Conservation (phyloP, 2,888 invertebrate species). For the Hetaerina titia region DNA sequence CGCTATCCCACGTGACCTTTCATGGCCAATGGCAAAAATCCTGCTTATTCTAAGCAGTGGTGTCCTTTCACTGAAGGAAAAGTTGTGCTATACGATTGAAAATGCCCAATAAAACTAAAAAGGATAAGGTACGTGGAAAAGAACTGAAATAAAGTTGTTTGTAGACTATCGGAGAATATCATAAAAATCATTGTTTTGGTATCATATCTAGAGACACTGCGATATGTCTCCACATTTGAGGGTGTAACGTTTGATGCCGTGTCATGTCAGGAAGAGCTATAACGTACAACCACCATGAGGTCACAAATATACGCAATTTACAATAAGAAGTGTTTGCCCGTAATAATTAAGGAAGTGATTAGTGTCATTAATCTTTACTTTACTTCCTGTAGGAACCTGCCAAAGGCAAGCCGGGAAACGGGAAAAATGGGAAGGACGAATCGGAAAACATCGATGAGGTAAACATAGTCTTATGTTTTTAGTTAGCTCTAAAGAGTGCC, state of each 20-base stretch:
- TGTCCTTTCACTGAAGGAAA: constrained; percentile 65
- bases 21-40: constrained; percentile 62
- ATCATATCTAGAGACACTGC: constrained; percentile 2
- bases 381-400: constrained; percentile 75
- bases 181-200: constrained; percentile 46
- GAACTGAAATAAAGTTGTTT: constrained; percentile 31
- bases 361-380: constrained; percentile 62
- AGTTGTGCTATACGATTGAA: constrained; percentile 70
- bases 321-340: neutral
- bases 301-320: constrained; percentile 23
- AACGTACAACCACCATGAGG: constrained; percentile 67
- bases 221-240: constrained; percentile 70
- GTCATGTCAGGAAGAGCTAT: constrained; percentile 68
- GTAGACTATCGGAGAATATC: neutral
- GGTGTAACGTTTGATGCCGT: constrained; percentile 72
- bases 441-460: constrained; percentile 76
- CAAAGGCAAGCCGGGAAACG: constrained; percentile 75
- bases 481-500: constrained; percentile 20
- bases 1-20: constrained; percentile 61
- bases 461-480: constrained; percentile 71
- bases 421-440: constrained; percentile 76
- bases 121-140: constrained; percentile 75
- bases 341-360: constrained; percentile 39
- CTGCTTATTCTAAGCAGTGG: constrained; percentile 65
- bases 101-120: constrained; percentile 75